Evolutionary conservation across 2,113 vertebrate genomes (phyloP).

Genomic region (Aegithalos caudatus): DNA sequence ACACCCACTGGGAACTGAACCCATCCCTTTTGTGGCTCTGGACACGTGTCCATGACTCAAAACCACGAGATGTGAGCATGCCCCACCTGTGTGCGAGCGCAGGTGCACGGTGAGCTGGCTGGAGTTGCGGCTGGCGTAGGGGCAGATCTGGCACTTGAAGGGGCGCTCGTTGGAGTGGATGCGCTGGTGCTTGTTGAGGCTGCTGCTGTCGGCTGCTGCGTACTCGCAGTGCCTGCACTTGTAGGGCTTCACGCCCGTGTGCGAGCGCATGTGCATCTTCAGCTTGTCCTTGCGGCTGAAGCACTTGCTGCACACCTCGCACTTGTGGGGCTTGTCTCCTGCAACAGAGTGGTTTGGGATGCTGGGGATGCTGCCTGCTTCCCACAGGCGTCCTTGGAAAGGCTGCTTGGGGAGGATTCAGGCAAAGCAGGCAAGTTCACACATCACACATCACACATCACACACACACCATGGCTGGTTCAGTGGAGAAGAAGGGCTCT

Average conservation of each 20-base stretch:
- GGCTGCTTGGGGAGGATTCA: no score
- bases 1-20: background rate
- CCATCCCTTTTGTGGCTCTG: no score
- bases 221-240: conserved; percentile 93
- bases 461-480: no score
- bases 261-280: conserved; percentile 92
- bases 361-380: no score
- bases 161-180: conserved; percentile 94
- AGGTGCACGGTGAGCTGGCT: conserved; percentile 97
- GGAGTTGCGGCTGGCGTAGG: conserved; percentile 94
- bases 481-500: no score
- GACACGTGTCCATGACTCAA: accelerated
- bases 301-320: conserved; percentile 90
- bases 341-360: no score
- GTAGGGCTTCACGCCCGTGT: conserved; percentile 94
- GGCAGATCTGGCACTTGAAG: conserved; percentile 96
- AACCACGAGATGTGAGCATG: accelerated
- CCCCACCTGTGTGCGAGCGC: conserved; percentile 23
- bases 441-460: no score
- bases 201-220: conserved; percentile 94
- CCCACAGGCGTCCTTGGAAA: no score
- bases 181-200: conserved; percentile 93
- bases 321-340: conserved; percentile 97
- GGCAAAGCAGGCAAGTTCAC: no score
- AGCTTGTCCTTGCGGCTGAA: conserved; percentile 96